Conservation (phyloP, 2,113 vertebrate species). For the Progne subis region DNA sequence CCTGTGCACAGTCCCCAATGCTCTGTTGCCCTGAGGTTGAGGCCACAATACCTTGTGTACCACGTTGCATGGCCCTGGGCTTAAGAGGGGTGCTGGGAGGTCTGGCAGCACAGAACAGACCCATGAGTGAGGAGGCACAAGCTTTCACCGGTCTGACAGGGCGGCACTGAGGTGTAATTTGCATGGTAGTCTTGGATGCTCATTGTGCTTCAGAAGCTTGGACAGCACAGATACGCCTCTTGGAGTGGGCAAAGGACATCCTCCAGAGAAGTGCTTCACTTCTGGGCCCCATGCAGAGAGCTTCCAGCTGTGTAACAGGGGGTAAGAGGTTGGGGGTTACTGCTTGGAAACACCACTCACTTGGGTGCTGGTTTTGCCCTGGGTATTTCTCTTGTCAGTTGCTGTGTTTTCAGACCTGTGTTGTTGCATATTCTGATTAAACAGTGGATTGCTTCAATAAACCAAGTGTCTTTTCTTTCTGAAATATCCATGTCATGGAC, state of each 20-base stretch:
- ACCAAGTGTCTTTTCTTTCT: not conserved
- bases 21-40: not conserved
- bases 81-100: not conserved
- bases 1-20: not conserved
- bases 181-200: not conserved
- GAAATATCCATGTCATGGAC: not conserved
- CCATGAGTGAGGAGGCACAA: accelerated
- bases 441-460: not conserved
- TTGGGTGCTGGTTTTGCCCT: not conserved
- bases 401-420: not conserved
- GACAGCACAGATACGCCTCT: not conserved
- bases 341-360: accelerated
- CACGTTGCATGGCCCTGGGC: accelerated
- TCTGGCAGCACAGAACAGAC: not conserved
- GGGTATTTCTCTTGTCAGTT: not conserved
- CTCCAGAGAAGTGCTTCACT: not conserved
- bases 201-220: not conserved
- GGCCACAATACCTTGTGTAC: not conserved
- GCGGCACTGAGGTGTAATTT: not conserved
- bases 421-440: not conserved
- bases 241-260: not conserved
- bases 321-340: not conserved
- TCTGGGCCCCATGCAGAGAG: accelerated
- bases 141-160: not conserved
- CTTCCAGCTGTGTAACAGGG: not conserved